These are phyloP conservation scores for Bolinopsis microptera DNA, from an alignment of 37 sponge, comb jelly and placozoan genomes.

Conservation along the genomic window DNA sequence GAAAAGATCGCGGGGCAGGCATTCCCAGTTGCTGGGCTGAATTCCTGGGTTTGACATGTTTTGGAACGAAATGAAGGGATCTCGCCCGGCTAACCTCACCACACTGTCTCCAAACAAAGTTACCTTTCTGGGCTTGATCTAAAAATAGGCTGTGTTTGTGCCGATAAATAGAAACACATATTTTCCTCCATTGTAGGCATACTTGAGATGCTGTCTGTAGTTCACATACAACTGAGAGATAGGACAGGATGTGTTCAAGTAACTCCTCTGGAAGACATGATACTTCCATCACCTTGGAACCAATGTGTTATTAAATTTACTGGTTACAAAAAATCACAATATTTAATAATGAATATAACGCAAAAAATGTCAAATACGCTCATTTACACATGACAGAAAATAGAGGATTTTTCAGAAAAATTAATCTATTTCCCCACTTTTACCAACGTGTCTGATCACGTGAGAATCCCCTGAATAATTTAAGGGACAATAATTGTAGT, in stretches of 20 bases:
- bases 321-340: no score
- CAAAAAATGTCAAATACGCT: no score
- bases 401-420: no score
- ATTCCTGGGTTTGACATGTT: background rate
- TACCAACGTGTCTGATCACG: no score
- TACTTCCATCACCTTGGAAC: background rate
- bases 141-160: background rate
- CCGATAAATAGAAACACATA: background rate
- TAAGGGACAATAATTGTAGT: no score
- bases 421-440: no score
- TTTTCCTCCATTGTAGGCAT: background rate
- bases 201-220: constrained; percentile 36
- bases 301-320: background rate
- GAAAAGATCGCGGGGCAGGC: constrained; percentile 10
- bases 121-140: background rate
- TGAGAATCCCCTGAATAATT: no score
- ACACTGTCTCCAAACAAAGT: constrained; percentile 30
- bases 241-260: constrained; percentile 12
- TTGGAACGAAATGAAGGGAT: background rate
- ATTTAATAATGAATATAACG: no score
- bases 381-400: no score
- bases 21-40: background rate
- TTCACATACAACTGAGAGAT: background rate
- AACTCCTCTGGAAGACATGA: background rate
- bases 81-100: background rate